Evolutionary conservation across 1,140 invertebrate genomes (phyloP).

Genomic region (Drosophila repleta): DNA sequence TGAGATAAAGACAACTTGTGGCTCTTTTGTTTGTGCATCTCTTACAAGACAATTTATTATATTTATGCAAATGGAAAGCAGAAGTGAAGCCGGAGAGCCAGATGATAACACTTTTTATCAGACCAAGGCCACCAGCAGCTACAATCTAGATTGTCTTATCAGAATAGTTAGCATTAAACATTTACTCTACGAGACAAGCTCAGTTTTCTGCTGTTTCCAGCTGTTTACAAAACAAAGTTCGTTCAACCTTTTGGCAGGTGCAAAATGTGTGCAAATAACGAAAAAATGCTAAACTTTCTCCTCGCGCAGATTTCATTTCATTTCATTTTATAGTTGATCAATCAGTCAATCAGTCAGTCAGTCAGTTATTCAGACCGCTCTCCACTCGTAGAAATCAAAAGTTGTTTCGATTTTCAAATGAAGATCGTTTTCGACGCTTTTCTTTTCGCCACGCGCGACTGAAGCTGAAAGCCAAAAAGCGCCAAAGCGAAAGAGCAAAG

Average conservation of each 20-base stretch:
- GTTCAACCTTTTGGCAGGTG: slow-evolving; percentile 38
- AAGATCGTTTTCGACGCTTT: slow-evolving; percentile 31
- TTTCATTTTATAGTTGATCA: slow-evolving; percentile 7
- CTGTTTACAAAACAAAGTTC: slow-evolving; percentile 22
- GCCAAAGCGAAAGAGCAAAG: slow-evolving; percentile 26
- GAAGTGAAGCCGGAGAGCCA: background rate
- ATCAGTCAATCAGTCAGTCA: slow-evolving; percentile 17
- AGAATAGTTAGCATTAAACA: slow-evolving; percentile 6
- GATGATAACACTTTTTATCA: background rate
- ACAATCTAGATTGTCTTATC: background rate
- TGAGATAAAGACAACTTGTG: slow-evolving; percentile 40
- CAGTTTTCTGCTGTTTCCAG: slow-evolving; percentile 3
- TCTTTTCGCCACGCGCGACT: slow-evolving; percentile 45
- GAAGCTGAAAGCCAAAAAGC: slow-evolving; percentile 41
- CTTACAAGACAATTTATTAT: slow-evolving; percentile 1
- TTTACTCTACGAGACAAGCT: slow-evolving; percentile 12
- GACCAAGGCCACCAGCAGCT: background rate
- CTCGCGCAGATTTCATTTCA: slow-evolving; percentile 22
- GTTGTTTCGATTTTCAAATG: slow-evolving; percentile 19
- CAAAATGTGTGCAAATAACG: slow-evolving; percentile 20
- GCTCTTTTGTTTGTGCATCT: slow-evolving; percentile 35
- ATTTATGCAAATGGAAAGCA: background rate
- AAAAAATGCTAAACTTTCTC: slow-evolving; percentile 49
- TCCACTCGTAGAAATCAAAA: slow-evolving; percentile 41
- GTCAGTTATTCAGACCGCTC: slow-evolving; percentile 3